Percentiles rank a stretch among this genome's conserved stretches.
These are phyloP conservation scores for Pipistrellus pipistrellus DNA, from an alignment of 2,797 vertebrate species.

Conservation along the genomic window DNA sequence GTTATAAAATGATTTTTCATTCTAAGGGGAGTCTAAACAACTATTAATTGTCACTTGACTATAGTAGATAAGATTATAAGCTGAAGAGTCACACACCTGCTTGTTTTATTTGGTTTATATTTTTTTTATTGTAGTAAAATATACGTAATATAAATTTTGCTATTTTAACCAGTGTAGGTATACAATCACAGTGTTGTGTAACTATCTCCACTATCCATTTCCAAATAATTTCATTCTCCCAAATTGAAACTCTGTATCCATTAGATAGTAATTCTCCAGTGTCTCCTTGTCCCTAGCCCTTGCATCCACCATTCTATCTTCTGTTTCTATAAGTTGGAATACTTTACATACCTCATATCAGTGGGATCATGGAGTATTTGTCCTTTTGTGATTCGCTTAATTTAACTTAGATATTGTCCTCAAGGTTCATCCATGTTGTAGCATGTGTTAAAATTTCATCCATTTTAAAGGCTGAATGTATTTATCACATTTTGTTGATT, in stretches of 20 bases:
- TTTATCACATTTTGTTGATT: constrained; percentile 23
- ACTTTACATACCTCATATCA: neutral
- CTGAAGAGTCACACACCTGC: neutral
- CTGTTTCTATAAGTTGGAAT: constrained; percentile 26
- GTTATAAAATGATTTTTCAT: constrained; percentile 19
- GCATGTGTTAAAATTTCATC: constrained; percentile 2
- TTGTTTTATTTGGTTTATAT: constrained; percentile 24
- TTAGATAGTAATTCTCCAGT: neutral
- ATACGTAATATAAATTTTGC: neutral
- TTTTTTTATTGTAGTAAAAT: constrained; percentile 36
- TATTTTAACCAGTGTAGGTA: neutral
- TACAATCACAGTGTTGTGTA: neutral
- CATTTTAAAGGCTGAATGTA: neutral
- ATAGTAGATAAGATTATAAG: neutral
- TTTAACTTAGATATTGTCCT: constrained; percentile 16
- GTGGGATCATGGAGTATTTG: constrained; percentile 39
- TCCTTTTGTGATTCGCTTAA: constrained; percentile 1
- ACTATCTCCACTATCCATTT: neutral
- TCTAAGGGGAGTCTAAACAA: neutral
- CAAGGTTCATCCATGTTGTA: neutral
- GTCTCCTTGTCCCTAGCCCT: neutral
- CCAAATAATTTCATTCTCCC: neutral
- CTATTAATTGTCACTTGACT: neutral
- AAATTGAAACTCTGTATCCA: neutral
- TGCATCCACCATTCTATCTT: neutral